phyloP scores from a whole-genome alignment of 2,113 vertebrate genomes.

The Perccottus glenii region DNA sequence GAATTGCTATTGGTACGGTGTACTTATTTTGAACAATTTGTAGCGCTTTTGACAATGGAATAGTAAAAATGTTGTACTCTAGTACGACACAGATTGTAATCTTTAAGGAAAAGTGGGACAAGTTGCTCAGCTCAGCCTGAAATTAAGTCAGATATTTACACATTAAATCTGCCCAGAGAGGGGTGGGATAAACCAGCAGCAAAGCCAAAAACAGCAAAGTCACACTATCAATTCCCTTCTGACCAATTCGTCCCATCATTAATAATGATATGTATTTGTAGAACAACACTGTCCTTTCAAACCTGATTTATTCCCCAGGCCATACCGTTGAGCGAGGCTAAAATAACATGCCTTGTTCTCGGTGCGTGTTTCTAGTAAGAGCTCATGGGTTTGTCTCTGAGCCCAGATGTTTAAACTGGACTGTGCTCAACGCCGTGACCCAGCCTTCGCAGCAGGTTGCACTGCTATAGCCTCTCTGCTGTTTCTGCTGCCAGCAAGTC shows the following conservation, averaged over 20 bases:
- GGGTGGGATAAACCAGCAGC: conserved; percentile 3
- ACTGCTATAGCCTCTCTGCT: conserved; percentile 41
- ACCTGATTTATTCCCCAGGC: conserved; percentile 38
- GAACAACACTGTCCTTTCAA: not conserved
- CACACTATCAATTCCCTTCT: conserved; percentile 13
- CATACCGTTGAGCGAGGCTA: conserved; percentile 28
- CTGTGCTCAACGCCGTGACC: conserved; percentile 42
- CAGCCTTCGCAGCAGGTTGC: conserved; percentile 61
- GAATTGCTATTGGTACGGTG: too few species aligned
- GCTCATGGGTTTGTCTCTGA: conserved; percentile 54
- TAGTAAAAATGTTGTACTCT: too few species aligned
- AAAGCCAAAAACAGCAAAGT: conserved; percentile 27
- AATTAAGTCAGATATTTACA: too few species aligned
- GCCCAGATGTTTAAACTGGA: conserved; percentile 71
- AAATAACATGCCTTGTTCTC: conserved; percentile 56
- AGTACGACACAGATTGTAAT: too few species aligned
- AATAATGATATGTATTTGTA: not conserved
- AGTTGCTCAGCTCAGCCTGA: too few species aligned
- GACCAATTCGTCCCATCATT: conserved; percentile 5
- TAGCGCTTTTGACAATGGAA: too few species aligned
- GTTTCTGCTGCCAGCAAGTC: conserved; percentile 36
- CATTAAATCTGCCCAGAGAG: not conserved
- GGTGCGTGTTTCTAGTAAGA: conserved; percentile 60
- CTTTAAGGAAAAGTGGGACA: too few species aligned
- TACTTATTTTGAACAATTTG: too few species aligned